Evolutionary conservation across 53 echinoderm and acorn worm genomes (phyloP).

Genomic region (Echinarachnius parma): DNA sequence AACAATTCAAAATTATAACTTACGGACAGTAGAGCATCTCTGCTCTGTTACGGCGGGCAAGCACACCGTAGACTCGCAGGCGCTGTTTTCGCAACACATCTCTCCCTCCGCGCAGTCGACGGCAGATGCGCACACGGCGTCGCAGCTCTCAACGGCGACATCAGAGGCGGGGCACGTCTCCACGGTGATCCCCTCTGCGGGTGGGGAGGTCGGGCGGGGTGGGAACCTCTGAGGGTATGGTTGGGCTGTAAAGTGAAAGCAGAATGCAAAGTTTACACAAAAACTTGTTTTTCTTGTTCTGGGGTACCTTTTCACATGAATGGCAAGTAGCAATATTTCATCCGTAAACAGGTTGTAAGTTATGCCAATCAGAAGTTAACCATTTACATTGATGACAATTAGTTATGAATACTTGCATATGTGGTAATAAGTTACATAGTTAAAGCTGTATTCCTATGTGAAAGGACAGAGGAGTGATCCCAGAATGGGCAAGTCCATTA

Average conservation of each 20-base stretch:
- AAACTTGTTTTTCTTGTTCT: too few species aligned
- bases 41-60: neutral
- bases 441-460: too few species aligned
- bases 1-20: neutral
- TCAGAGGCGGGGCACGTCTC: constrained; percentile 25
- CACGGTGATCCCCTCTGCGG: neutral
- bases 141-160: constrained; percentile 8
- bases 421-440: too few species aligned
- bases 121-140: constrained; percentile 1
- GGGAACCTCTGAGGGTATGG: neutral
- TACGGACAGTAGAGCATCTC: constrained; percentile 17
- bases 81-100: constrained; percentile 46
- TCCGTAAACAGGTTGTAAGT: too few species aligned
- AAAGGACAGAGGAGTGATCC: too few species aligned
- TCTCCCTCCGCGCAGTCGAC: constrained; percentile 29
- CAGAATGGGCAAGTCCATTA: too few species aligned
- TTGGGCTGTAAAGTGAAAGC: constrained; percentile 2
- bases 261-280: neutral
- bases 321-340: too few species aligned
- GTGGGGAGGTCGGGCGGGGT: constrained; percentile 2
- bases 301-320: too few species aligned
- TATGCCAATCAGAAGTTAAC: too few species aligned
- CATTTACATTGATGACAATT: too few species aligned
- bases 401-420: too few species aligned
- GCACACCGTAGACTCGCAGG: constrained; percentile 34